A percentile compares a stretch with the other conserved stretches of the same genome.
Conservation (phyloP, 2,113 vertebrate genomes). For the Corapipo altera region DNA sequence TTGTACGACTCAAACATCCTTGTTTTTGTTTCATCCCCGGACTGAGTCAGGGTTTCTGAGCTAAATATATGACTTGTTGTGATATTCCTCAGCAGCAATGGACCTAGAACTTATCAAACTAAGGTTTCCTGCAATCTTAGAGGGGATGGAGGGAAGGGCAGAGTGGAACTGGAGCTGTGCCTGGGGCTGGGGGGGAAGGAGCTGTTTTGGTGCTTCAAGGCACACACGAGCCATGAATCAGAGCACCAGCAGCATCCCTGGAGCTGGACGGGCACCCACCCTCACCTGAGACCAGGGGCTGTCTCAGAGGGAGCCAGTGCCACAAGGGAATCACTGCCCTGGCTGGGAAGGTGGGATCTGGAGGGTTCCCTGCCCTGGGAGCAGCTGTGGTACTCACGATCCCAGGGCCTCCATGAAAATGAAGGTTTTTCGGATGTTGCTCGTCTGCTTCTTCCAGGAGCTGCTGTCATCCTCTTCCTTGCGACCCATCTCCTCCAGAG, state of each 20-base stretch:
- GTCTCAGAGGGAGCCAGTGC: neutral
- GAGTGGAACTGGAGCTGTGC: neutral
- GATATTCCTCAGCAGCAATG: neutral
- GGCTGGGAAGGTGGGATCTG: rapidly evolving
- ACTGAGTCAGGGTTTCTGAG: slow-evolving; percentile 5
- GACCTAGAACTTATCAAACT: neutral
- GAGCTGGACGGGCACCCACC: neutral
- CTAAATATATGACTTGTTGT: neutral
- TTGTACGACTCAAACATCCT: neutral
- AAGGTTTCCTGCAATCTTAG: rapidly evolving
- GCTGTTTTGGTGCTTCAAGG: neutral
- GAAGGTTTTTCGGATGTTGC: slow-evolving; percentile 90
- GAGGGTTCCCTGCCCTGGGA: neutral
- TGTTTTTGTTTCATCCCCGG: slow-evolving; percentile 21
- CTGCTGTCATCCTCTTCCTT: slow-evolving; percentile 80
- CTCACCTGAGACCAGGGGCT: rapidly evolving
- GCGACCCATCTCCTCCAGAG: slow-evolving; percentile 82
- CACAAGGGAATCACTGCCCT: neutral
- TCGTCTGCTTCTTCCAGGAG: slow-evolving; percentile 90
- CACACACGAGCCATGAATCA: rapidly evolving
- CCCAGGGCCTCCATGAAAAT: slow-evolving; percentile 91
- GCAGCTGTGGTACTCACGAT: slow-evolving; percentile 80
- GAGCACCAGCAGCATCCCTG: neutral
- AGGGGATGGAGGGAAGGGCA: neutral
- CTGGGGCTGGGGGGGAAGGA: neutral